Evolutionary conservation across 2,113 vertebrate genomes (phyloP).

Genomic region (Oenanthe oenanthe): DNA sequence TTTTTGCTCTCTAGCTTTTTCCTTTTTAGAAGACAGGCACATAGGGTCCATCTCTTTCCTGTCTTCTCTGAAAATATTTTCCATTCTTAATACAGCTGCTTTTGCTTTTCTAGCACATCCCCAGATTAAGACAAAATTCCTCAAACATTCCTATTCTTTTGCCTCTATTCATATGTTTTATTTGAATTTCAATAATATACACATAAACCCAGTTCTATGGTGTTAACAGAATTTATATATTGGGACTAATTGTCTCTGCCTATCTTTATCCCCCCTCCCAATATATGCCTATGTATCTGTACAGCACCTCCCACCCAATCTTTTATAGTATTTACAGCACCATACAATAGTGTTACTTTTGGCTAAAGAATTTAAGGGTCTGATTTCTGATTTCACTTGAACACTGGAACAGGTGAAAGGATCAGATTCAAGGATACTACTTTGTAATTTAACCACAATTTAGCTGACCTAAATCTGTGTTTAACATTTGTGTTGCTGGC

Average conservation of each 20-base stretch:
- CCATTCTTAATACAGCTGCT: neutral
- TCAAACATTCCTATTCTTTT: neutral
- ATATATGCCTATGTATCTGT: neutral
- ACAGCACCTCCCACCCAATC: accelerated
- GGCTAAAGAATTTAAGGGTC: neutral
- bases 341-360: neutral
- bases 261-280: neutral
- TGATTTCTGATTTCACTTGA: neutral
- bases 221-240: neutral
- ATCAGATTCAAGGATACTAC: neutral
- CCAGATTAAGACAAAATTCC: neutral
- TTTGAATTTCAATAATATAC: neutral
- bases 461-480: neutral
- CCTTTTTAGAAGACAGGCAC: neutral
- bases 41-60: neutral
- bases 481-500: neutral
- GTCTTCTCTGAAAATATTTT: neutral
- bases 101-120: neutral
- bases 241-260: neutral
- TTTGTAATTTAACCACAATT: neutral
- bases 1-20: neutral
- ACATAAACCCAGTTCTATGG: neutral
- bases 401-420: neutral
- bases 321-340: neutral
- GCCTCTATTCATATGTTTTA: neutral